phyloP scores from a whole-genome alignment of 2,888 invertebrate species.

The Ariolimax columbianus region DNA sequence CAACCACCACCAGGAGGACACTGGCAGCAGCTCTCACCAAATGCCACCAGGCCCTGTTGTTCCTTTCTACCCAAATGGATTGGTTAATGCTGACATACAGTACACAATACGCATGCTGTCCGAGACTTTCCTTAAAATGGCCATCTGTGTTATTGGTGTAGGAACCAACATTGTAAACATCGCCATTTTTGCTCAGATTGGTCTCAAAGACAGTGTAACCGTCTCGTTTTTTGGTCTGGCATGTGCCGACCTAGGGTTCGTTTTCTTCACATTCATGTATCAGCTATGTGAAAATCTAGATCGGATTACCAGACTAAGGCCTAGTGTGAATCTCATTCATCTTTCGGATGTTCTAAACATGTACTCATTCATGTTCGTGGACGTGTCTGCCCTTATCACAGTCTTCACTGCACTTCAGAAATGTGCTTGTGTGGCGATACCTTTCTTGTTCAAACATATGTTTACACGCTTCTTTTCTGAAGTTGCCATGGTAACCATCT shows the following conservation, averaged over 20 bases:
- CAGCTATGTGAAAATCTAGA: neutral
- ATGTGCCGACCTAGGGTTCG: neutral
- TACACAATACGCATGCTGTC: neutral
- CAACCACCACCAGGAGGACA: too few species aligned
- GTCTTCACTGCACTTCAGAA: constrained; percentile 13
- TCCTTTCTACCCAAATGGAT: neutral
- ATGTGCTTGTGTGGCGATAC: constrained; percentile 6
- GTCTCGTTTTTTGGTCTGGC: constrained; percentile 1
- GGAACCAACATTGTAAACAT: constrained; percentile 7
- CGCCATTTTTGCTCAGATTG: neutral
- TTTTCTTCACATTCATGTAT: constrained; percentile 9
- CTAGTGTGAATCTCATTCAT: neutral
- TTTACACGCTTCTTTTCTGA: neutral
- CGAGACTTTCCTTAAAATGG: neutral
- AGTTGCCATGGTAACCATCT: neutral
- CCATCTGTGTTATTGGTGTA: neutral
- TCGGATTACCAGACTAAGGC: neutral
- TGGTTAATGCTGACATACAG: neutral
- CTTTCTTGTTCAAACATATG: neutral
- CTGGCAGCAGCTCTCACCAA: neutral
- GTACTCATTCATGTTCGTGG: neutral
- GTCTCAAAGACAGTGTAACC: neutral
- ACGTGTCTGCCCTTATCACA: neutral
- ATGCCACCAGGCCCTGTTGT: neutral
- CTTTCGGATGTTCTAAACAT: neutral